These are phyloP conservation scores for Cydia strobilella DNA, from an alignment of 1,140 invertebrate species.

Conservation along the genomic window DNA sequence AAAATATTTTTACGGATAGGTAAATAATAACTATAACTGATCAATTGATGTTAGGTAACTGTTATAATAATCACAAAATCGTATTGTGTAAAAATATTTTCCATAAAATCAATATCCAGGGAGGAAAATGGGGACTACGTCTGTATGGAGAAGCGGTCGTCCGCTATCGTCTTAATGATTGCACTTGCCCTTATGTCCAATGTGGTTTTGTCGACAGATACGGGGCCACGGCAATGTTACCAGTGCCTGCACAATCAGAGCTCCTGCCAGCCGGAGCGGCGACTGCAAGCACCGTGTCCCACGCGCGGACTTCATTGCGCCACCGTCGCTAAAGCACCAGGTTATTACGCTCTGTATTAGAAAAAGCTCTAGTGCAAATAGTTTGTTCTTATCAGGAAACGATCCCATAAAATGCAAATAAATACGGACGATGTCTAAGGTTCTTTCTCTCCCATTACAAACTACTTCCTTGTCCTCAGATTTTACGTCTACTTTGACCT, in stretches of 20 bases:
- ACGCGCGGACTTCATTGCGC: conserved; percentile 53
- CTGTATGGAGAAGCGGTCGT: too few relatives aligned
- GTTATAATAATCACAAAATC: too few relatives aligned
- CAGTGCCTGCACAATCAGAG: conserved; percentile 43
- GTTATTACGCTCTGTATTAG: conserved; percentile 44
- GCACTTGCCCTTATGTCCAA: too few relatives aligned
- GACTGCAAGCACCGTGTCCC: conserved; percentile 45
- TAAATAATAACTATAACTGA: too few relatives aligned
- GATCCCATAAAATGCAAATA: too few relatives aligned
- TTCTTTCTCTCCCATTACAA: background rate
- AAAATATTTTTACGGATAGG: too few relatives aligned
- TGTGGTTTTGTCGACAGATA: conserved; percentile 37
- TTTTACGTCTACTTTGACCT: conserved; percentile 56
- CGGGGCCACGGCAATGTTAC: conserved; percentile 48
- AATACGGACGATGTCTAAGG: too few relatives aligned
- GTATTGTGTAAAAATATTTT: too few relatives aligned
- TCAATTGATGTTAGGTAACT: too few relatives aligned
- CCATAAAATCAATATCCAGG: too few relatives aligned
- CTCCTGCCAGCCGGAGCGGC: conserved; percentile 41
- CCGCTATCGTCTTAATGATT: too few relatives aligned
- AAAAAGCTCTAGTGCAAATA: conserved; percentile 15
- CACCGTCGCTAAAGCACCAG: conserved; percentile 55
- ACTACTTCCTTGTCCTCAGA: conserved; percentile 49
- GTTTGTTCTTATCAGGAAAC: background rate
- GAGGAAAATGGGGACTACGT: too few relatives aligned